phyloP scores from a whole-genome alignment of 2,797 vertebrate genomes.

The Falco columbarius region DNA sequence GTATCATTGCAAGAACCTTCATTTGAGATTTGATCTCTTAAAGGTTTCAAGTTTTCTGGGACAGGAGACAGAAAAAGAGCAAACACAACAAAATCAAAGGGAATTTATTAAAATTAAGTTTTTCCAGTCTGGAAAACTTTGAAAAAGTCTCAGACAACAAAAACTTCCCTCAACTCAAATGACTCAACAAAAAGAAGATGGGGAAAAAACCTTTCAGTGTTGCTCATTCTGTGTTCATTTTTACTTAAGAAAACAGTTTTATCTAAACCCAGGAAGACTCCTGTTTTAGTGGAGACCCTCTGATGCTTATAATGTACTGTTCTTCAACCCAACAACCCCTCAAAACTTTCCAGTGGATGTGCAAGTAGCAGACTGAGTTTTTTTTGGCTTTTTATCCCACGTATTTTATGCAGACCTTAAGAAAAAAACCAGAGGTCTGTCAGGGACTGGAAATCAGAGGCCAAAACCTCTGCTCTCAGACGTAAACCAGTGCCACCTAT shows the following conservation, averaged over 20 bases:
- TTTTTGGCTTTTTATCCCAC: neutral
- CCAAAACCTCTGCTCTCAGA: neutral
- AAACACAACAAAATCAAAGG: slow-evolving; percentile 21
- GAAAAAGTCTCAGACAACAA: slow-evolving; percentile 2
- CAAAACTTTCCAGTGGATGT: neutral
- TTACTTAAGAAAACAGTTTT: neutral
- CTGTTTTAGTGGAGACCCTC: neutral
- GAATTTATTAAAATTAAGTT: slow-evolving; percentile 41
- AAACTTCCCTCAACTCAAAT: neutral
- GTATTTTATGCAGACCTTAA: neutral
- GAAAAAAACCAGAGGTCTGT: neutral
- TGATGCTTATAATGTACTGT: fast-evolving
- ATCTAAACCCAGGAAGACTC: neutral
- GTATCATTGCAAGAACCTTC: neutral
- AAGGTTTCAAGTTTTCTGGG: neutral
- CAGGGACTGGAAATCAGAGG: neutral
- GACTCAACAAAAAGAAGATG: neutral
- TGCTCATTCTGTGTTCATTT: neutral
- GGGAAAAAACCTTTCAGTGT: neutral
- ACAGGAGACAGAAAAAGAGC: neutral
- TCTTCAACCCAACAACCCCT: neutral
- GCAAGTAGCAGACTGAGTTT: too few species aligned
- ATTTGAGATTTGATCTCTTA: neutral
- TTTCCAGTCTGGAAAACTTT: slow-evolving; percentile 31
- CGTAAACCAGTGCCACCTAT: fast-evolving